Evolutionary conservation across 2,888 invertebrate species (phyloP), one percentile per base, ranked within the genome.

Genomic region (Proisotoma minuta): DNA sequence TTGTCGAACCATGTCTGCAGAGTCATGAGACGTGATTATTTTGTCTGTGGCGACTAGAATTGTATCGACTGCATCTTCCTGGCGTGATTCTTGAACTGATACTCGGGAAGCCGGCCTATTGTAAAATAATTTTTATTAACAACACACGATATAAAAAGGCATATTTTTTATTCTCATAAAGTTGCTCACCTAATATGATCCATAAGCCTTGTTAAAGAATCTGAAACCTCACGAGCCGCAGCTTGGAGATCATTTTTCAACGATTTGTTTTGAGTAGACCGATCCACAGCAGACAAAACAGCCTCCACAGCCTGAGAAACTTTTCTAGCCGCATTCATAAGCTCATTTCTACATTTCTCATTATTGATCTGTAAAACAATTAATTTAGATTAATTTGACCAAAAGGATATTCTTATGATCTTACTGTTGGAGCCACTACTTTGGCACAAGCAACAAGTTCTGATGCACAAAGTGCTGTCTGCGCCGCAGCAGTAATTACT

Each of bases 391-490:
- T 47, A 5, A 47, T 47, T 10, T 47, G 20, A 47, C n/a, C 20
- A 8, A 47, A 18, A 47, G n/a, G n/a, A n/a, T 10, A 47, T 5
- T 10, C 87, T 0, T 87, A 85, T 73, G 87, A 88, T 73, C 87
- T 86, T 2, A 91, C 80, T 0, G 91, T 91, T 0, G 91, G 89
- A 0, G 91, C 91, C 4, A 92, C 90, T 58, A 92, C 88, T 83
- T 97, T 96, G 20, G 98, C 91, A 76, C 96, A 96, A 0, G 97
- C 97, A 0, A 99, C 98, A 2, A 99, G 82, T 76, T 98, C 97
- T 43, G 97, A 97, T 3, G 99, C 98, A 4, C 97, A 94, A 47
- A 98, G 81, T 0, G 99, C 99, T 78, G 96, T 96, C 77, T 95
- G 89, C 0, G 97, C 97, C 1, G 99, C 99, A 0, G 95, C 91